Conservation (phyloP, 1,140 invertebrate genomes). For the Dinoponera quadriceps region DNA sequence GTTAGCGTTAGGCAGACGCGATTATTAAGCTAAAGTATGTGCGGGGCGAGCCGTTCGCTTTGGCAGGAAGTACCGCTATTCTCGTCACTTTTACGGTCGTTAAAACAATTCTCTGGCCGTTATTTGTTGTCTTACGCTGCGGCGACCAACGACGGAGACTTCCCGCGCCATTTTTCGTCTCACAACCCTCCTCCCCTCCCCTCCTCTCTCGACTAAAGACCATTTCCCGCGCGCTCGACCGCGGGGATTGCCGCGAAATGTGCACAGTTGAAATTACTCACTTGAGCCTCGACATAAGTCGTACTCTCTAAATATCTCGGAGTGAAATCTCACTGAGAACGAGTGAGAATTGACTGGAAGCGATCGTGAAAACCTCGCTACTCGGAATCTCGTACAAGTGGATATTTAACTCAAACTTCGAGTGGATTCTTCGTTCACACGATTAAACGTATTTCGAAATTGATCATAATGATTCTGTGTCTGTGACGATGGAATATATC, state of each 20-base stretch:
- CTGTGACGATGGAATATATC: too few relatives aligned
- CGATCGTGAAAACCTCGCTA: neutral
- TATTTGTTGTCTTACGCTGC: slow-evolving; percentile 43
- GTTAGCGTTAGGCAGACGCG: slow-evolving; percentile 51
- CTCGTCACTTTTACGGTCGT: slow-evolving; percentile 54
- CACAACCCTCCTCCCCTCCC: too few relatives aligned
- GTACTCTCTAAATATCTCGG: neutral
- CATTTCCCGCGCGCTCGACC: neutral
- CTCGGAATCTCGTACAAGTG: neutral
- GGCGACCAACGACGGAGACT: neutral
- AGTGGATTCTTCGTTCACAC: too few relatives aligned
- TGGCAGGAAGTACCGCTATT: slow-evolving; percentile 59
- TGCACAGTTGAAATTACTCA: neutral
- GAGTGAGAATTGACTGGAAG: too few relatives aligned
- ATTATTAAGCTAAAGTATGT: slow-evolving; percentile 63
- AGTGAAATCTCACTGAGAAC: too few relatives aligned
- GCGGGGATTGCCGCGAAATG: neutral
- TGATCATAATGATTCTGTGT: too few relatives aligned
- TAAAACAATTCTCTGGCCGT: slow-evolving; percentile 50
- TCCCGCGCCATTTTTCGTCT: neutral
- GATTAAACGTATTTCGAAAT: too few relatives aligned
- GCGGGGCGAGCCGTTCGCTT: slow-evolving; percentile 51
- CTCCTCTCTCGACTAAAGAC: slow-evolving; percentile 6
- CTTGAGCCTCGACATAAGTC: neutral
- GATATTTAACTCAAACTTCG: too few relatives aligned